Percentiles rank a stretch among this genome's conserved stretches.
Conservation (phyloP, 1,140 invertebrate genomes). For the Papilio helenus region DNA sequence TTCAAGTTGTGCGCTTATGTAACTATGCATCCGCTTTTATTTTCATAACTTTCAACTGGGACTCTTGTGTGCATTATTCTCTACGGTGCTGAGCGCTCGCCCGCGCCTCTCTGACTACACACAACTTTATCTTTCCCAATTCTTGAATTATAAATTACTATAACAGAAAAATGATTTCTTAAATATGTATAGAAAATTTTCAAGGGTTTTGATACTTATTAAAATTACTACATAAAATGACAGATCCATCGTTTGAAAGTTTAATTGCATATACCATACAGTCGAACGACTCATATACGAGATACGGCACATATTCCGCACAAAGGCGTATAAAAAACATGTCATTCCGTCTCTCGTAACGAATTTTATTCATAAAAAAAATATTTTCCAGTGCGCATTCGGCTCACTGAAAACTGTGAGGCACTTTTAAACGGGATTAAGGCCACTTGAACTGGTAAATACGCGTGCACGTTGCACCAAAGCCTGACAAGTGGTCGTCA, state of each 20-base stretch:
- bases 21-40: conserved; percentile 33
- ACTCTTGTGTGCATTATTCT: conserved; percentile 8
- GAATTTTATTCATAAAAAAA: conserved; percentile 9
- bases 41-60: conserved; percentile 34
- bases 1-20: conserved; percentile 27
- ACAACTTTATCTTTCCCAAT: neutral
- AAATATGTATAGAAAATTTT: neutral
- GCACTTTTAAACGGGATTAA: conserved; percentile 29
- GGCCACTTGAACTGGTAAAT: conserved; percentile 26
- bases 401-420: neutral
- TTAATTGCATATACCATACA: neutral
- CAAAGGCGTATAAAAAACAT: neutral
- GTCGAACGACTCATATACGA: neutral
- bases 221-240: neutral
- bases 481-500: conserved; percentile 27
- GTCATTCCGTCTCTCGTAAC: conserved; percentile 8
- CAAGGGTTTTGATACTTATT: neutral
- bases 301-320: neutral
- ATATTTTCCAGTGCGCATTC: neutral
- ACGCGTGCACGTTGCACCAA: neutral
- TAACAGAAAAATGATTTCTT: neutral
- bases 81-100: neutral
- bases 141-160: conserved; percentile 5
- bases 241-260: neutral
- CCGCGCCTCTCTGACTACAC: neutral